Conservation (phyloP, 2,888 invertebrate species). For the Icerya purchasi region DNA sequence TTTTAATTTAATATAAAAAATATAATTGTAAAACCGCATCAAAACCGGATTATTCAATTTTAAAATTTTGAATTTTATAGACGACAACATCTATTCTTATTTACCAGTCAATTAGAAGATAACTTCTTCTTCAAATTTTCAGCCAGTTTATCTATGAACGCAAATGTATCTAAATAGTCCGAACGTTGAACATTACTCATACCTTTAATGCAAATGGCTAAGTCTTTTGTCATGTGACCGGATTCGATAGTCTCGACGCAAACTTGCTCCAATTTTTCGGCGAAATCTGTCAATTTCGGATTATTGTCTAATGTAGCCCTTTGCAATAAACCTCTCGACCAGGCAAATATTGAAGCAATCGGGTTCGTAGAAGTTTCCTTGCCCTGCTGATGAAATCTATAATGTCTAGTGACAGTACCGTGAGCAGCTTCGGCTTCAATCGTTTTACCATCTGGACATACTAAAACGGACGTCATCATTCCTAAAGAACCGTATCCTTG, state of each 20-base stretch:
- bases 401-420: slow-evolving; percentile 87
- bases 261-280: slow-evolving; percentile 66
- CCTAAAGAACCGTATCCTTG: slow-evolving; percentile 92
- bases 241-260: slow-evolving; percentile 88
- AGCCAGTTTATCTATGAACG: slow-evolving; percentile 84
- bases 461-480: slow-evolving; percentile 90
- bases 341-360: slow-evolving; percentile 96
- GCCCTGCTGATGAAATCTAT: slow-evolving; percentile 70
- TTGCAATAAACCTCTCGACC: slow-evolving; percentile 84
- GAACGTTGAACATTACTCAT: slow-evolving; percentile 44
- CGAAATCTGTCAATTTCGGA: slow-evolving; percentile 47
- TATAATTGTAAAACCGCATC: no score
- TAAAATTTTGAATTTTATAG: no score
- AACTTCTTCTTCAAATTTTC: slow-evolving; percentile 57
- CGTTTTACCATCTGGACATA: slow-evolving; percentile 95
- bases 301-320: slow-evolving; percentile 87
- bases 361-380: slow-evolving; percentile 98
- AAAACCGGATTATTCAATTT: no score
- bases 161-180: slow-evolving; percentile 92
- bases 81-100: no score
- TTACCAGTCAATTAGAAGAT: no score
- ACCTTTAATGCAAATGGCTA: slow-evolving; percentile 94
- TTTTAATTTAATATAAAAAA: no score
- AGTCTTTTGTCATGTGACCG: slow-evolving; percentile 93
- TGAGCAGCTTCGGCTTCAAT: slow-evolving; percentile 97